Evolutionary conservation across 2,113 vertebrate species (phyloP), one percentile per base, ranked within the genome.

Genomic region (Oryzias javanicus): DNA sequence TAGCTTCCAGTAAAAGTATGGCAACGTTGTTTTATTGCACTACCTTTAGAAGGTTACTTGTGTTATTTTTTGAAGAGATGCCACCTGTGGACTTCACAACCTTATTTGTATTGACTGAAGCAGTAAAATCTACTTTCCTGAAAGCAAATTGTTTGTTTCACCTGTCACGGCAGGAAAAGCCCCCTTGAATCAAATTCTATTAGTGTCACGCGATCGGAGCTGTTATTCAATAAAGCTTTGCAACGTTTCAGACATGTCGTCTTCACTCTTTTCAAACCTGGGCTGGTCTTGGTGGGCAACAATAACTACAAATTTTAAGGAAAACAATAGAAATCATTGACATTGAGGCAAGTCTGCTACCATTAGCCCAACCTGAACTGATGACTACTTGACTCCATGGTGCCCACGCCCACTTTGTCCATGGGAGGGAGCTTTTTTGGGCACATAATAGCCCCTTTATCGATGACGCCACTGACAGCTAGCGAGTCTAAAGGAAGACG

Each of bases 371-470:
- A 35, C 35, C 35, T 35, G 46, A 15, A 56, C 57, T 59, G 20
- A 6, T 18, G 42, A 19, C 71, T 65, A 66, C 77, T 70, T 72
- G 60, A 88, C 86, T 85, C 81, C 72, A 69, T 47, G 50, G 42
- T 15, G 3, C 60, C 72, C 67, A 69, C 72, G 62, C 70, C 67
- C 60, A 40, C 76, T 80, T 74, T 4, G 56, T 70, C 67, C 56
- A 67, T 45, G 64, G 69, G 77, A 81, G 78, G 69, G 69, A 82
- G 87, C 88, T 87, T 91, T 90, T 83, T 74, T 77, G 75, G 78
- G 61, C 48, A 25, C 53, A 67, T 79, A 88, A 88, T 88, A 70
- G 79, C 50, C 15, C 41, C 75, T 70, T 75, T 69, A 81, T 82
- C 76, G 84, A 83, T 82, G 76, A 84, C 67, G 1, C 51, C 4